Evolutionary conservation across 2,888 invertebrate genomes (phyloP), one percentile per base, ranked within the genome.

Genomic region (Spodoptera littoralis): DNA sequence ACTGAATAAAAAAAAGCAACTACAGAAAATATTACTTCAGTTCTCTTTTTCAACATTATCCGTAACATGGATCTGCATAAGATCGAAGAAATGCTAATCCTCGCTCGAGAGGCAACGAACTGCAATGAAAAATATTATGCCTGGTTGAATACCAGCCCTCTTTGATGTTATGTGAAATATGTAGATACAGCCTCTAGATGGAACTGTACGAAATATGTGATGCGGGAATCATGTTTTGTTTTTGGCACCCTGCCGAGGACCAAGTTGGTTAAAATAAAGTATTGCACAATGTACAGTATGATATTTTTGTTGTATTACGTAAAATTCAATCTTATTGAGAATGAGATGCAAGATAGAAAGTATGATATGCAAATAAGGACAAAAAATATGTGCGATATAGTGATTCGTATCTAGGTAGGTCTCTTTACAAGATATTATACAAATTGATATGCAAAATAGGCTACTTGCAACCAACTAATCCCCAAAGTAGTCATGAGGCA

Each of bases 11-110:
- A 6, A 9, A 8, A 36, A 36, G 22, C 5, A 12, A 48, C 46
- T 30, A 9, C 24, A 18, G 49, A 1, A 3, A 49, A 46, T 9
- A 0, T 2, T 41, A 5, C 0, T 0, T 43, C 18, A 5, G 0
- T 22, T 11, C 0, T 4, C 3, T 1, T 2, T 51, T 4, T 18
- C 13, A 22, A 13, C 2, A 45, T 43, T 45, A 0, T 4, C 44
- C 22, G 42, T 67, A 51, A 55, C 74, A 68, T 73, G 9, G 46
- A 73, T 69, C 53, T 70, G 74, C 69, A 70, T 73, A 73, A 70
- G 74, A 73, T 59, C 55, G 55, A 62, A 75, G 64, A 67, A 78
- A 78, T 78, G 59, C 55, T 67, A 66, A 78, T 70, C 66, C 62
- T 1, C 51, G 41, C 60, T 62, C 60, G 73, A 49, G 41, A 73